Conservation (phyloP, 2,113 vertebrate species). For the Apodemus sylvaticus region DNA sequence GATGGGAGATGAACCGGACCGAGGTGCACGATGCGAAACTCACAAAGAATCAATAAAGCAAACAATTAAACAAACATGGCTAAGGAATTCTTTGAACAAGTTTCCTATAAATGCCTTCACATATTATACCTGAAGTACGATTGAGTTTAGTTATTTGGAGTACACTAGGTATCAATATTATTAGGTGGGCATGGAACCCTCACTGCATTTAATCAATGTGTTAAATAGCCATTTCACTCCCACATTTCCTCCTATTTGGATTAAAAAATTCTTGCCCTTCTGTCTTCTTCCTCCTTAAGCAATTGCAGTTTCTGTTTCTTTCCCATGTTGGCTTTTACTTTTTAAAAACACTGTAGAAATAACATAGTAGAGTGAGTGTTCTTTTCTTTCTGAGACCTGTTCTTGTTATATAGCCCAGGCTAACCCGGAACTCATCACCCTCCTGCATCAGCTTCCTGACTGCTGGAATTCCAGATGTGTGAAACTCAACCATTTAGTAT, state of each 20-base stretch:
- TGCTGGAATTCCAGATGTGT: background rate
- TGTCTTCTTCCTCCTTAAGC: background rate
- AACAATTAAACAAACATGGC: background rate
- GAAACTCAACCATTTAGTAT: background rate
- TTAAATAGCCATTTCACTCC: background rate
- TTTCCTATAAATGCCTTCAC: background rate
- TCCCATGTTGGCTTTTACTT: background rate
- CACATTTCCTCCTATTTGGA: background rate
- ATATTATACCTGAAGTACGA: background rate
- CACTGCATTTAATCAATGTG: background rate
- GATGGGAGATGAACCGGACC: background rate
- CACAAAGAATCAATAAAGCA: constrained; percentile 1
- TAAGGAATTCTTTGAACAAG: constrained; percentile 22
- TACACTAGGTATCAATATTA: constrained; percentile 6
- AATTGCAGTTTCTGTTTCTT: background rate
- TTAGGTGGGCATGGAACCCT: background rate
- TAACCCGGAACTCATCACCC: background rate
- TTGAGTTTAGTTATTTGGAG: background rate
- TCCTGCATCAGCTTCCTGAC: background rate
- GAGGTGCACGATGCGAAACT: background rate
- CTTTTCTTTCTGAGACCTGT: background rate
- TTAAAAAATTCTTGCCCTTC: too few species aligned
- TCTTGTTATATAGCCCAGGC: background rate
- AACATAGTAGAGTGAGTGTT: background rate
- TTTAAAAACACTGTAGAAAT: background rate